phyloP scores from a whole-genome alignment of 2,888 invertebrate genomes.

The Hirtodrosophila histrioides region DNA sequence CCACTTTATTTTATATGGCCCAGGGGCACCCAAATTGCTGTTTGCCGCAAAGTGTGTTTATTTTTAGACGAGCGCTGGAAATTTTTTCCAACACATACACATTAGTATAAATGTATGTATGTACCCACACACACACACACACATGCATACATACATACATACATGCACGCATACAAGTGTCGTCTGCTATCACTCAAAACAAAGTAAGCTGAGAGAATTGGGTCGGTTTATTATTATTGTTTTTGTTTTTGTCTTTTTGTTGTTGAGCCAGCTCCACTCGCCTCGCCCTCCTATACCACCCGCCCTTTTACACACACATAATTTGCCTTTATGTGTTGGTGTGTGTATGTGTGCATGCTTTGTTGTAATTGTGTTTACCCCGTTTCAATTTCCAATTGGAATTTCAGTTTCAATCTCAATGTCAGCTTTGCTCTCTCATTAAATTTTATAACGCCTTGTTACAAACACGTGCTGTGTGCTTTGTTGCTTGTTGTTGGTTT shows the following conservation, averaged over 20 bases:
- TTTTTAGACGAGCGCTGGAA: constrained; percentile 77
- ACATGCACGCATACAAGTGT: constrained; percentile 29
- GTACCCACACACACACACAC: constrained; percentile 15
- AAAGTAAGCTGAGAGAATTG: constrained; percentile 50
- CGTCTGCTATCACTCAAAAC: constrained; percentile 70
- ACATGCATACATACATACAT: too few species aligned
- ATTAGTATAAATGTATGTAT: constrained; percentile 1
- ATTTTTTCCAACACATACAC: constrained; percentile 60
- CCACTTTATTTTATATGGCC: constrained; percentile 49
- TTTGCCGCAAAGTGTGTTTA: constrained; percentile 66
- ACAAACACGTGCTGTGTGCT: constrained; percentile 44
- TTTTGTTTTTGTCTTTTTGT: constrained; percentile 20
- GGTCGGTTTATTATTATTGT: constrained; percentile 36
- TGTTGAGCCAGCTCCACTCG: neutral
- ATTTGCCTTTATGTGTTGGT: neutral
- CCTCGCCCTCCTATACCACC: too few species aligned
- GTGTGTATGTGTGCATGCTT: neutral
- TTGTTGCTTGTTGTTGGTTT: constrained; percentile 61
- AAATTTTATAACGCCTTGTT: constrained; percentile 30
- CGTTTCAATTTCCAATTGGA: constrained; percentile 63
- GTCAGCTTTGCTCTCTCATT: constrained; percentile 25
- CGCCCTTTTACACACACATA: neutral
- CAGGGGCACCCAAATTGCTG: constrained; percentile 58
- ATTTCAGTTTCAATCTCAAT: constrained; percentile 56
- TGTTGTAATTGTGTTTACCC: constrained; percentile 13